Conservation (phyloP, 2,113 vertebrate species). For the Galemys pyrenaicus region DNA sequence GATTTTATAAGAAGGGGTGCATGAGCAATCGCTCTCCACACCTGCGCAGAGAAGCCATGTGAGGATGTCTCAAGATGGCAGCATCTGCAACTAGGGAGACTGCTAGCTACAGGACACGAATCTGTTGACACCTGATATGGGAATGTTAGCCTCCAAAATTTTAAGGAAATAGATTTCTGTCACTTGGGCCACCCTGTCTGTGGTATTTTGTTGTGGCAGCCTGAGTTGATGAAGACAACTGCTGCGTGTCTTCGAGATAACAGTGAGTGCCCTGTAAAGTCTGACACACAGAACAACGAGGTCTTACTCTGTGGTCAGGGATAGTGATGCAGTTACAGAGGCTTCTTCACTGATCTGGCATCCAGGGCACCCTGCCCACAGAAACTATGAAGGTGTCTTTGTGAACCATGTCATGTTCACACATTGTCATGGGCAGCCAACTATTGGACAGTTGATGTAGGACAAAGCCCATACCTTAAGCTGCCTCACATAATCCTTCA, state of each 20-base stretch:
- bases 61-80: not conserved
- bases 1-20: not conserved
- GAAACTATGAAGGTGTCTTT: not conserved
- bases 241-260: not conserved
- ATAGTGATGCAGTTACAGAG: not conserved
- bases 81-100: not conserved
- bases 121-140: not conserved
- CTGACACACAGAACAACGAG: not conserved
- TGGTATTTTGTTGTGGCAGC: not conserved
- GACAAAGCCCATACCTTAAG: not conserved
- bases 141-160: not conserved
- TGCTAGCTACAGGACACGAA: not conserved
- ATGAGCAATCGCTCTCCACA: not conserved
- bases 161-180: not conserved
- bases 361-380: not conserved
- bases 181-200: not conserved
- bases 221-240: not conserved
- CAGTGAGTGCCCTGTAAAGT: not conserved
- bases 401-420: not conserved
- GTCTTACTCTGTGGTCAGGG: not conserved
- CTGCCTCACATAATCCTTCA: not conserved
- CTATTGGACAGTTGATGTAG: not conserved
- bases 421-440: not conserved
- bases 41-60: not conserved
- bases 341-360: not conserved